Conservation (phyloP, 2,888 invertebrate species). For the Phalera bucephala region DNA sequence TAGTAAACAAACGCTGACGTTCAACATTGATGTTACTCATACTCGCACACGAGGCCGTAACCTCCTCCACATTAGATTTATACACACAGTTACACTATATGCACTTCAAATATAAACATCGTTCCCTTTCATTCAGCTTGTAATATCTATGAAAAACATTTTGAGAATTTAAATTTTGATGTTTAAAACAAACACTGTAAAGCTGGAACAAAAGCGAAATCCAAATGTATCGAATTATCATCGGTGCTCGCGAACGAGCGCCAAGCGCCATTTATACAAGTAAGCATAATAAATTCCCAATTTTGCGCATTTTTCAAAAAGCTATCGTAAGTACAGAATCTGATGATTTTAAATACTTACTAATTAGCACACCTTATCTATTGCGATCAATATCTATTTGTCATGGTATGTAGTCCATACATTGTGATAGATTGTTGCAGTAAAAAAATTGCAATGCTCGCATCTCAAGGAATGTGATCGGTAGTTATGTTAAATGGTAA, state of each 20-base stretch:
- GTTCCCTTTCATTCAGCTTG: conserved; percentile 9
- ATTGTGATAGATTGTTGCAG: not conserved
- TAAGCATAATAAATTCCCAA: no score
- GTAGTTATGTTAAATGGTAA: no score
- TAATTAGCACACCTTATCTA: not conserved
- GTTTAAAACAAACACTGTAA: conserved; percentile 1
- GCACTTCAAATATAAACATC: conserved; percentile 32
- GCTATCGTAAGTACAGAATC: not conserved
- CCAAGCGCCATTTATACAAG: no score
- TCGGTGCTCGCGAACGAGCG: no score
- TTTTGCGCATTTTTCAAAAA: no score
- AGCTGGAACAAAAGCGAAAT: conserved; percentile 3
- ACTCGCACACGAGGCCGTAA: conserved; percentile 25
- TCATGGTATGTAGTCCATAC: not conserved
- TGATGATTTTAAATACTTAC: no score
- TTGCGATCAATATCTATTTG: not conserved
- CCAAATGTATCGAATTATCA: no score
- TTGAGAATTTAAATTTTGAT: not conserved
- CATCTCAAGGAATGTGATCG: not conserved
- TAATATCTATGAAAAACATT: not conserved
- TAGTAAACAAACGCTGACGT: conserved; percentile 45
- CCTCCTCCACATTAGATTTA: conserved; percentile 19
- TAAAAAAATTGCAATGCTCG: not conserved
- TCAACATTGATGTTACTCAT: conserved; percentile 43
- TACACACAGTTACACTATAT: conserved; percentile 18